A percentile compares a stretch with the other conserved stretches of the same genome.
These are phyloP conservation scores for Aleiodes testaceus DNA, from an alignment of 2,888 invertebrate species.

Conservation along the genomic window DNA sequence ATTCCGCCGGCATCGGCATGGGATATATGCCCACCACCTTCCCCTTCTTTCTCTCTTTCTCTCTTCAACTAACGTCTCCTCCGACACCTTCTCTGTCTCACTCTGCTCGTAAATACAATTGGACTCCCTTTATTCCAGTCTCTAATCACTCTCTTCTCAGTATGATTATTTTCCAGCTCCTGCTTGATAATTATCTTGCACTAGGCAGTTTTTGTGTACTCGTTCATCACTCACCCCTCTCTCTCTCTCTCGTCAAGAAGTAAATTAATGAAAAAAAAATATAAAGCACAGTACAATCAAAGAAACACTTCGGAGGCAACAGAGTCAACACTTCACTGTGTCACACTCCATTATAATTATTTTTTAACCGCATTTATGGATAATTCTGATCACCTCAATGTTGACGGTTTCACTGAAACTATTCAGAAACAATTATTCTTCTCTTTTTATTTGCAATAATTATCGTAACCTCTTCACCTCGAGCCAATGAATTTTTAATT, in stretches of 20 bases:
- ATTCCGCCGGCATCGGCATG: conserved; percentile 73
- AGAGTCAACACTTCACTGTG: conserved; percentile 56
- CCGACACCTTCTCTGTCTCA: no score
- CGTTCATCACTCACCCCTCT: conserved; percentile 52
- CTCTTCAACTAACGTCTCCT: background rate
- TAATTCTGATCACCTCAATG: background rate
- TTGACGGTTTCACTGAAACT: background rate
- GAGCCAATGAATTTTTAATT: background rate
- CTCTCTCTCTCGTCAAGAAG: conserved; percentile 30
- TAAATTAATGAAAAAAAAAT: conserved; percentile 17
- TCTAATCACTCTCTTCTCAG: conserved; percentile 42
- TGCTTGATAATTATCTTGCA: no score
- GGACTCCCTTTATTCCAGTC: background rate
- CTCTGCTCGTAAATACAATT: no score
- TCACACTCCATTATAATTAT: conserved; percentile 67
- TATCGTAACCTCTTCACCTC: background rate
- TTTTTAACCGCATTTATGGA: conserved; percentile 57
- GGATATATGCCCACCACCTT: conserved; percentile 55
- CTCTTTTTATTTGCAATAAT: no score
- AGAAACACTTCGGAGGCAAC: conserved; percentile 45
- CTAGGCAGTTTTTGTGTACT: no score
- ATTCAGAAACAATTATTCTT: no score
- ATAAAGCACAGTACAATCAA: conserved; percentile 12
- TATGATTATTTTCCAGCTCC: no score
- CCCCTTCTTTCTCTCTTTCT: conserved; percentile 11